Evolutionary conservation across 2,888 invertebrate genomes (phyloP).

Genomic region (Catocala fraxini): DNA sequence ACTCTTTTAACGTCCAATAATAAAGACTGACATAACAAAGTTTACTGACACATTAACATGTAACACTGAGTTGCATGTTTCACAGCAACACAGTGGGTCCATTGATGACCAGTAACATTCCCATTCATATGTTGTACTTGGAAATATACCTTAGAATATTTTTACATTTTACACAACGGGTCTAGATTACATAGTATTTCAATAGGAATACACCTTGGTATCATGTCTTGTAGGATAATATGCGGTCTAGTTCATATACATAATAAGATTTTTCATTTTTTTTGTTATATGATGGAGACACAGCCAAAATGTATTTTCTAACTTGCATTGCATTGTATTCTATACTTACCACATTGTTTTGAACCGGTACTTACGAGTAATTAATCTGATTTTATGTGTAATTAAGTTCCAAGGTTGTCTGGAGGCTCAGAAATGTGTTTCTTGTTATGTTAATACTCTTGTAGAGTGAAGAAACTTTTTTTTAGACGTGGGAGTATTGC

Average conservation of each 20-base stretch:
- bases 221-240: too few species aligned
- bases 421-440: constrained; percentile 1
- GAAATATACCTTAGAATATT: constrained; percentile 37
- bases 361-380: not conserved
- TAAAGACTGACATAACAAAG: constrained; percentile 48
- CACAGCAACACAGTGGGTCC: constrained; percentile 43
- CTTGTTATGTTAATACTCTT: not conserved
- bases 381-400: not conserved
- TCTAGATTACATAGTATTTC: not conserved
- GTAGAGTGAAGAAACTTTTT: not conserved
- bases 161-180: not conserved
- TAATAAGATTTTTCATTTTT: too few species aligned
- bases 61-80: constrained; percentile 44
- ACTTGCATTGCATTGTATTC: too few species aligned
- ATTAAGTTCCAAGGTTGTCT: constrained; percentile 5
- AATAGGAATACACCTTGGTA: too few species aligned
- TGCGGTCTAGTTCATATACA: too few species aligned
- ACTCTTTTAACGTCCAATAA: constrained; percentile 22
- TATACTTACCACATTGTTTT: too few species aligned
- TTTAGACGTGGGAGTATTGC: not conserved
- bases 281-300: too few species aligned
- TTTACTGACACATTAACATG: constrained; percentile 55
- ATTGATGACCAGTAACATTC: constrained; percentile 50
- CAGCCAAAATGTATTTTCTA: too few species aligned
- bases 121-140: constrained; percentile 48